Evolutionary conservation across 2,797 vertebrate species (phyloP).

Genomic region (Sarcophilus harrisii): DNA sequence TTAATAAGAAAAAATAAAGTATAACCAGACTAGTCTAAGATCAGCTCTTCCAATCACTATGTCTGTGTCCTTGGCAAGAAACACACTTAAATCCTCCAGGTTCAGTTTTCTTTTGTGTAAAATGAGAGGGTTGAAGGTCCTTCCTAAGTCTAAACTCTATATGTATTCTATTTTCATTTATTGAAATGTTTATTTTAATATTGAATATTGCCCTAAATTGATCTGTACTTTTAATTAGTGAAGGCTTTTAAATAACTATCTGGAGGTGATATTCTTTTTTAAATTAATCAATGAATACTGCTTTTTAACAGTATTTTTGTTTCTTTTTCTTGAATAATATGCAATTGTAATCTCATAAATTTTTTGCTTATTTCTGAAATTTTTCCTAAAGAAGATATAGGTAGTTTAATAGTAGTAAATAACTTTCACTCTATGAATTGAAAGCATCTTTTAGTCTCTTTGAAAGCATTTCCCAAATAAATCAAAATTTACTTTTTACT

Average conservation of each 20-base stretch:
- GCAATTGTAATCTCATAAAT: neutral
- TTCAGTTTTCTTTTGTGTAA: neutral
- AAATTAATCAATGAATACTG: neutral
- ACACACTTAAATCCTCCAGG: neutral
- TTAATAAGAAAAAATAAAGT: neutral
- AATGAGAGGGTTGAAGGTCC: neutral
- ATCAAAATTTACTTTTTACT: neutral
- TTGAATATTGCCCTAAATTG: neutral
- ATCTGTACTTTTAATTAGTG: neutral
- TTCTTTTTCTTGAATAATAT: neutral
- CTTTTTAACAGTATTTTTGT: neutral
- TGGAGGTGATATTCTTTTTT: neutral
- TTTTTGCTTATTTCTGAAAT: neutral
- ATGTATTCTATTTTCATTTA: neutral
- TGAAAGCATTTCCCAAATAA: conserved; percentile 7
- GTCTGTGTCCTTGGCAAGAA: neutral
- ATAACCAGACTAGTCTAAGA: neutral
- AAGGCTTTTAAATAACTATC: neutral
- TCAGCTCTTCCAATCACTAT: neutral
- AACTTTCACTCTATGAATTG: neutral
- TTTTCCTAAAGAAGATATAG: neutral
- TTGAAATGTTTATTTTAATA: neutral
- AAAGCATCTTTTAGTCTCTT: too few species aligned
- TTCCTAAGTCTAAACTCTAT: neutral
- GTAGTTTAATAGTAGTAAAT: neutral